Evolutionary conservation across 1,140 invertebrate species (phyloP).

Genomic region (Panagrolaimus sp.): DNA sequence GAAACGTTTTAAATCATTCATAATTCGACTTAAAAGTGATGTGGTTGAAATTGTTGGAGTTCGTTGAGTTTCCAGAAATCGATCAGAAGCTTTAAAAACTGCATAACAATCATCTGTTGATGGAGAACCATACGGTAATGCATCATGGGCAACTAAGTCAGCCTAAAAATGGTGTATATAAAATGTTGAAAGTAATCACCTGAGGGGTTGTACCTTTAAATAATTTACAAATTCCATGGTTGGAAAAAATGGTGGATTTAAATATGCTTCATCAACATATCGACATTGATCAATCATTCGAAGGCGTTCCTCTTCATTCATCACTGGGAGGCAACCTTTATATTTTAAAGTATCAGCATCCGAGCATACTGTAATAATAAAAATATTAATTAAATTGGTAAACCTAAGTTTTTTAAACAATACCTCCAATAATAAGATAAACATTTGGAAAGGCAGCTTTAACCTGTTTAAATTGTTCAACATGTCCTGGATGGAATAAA

Average conservation of each 20-base stretch:
- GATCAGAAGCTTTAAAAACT: slow-evolving; percentile 27
- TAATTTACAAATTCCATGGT: slow-evolving; percentile 29
- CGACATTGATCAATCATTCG: slow-evolving; percentile 26
- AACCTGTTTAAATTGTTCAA: slow-evolving; percentile 89
- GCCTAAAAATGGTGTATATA: slow-evolving; percentile 19
- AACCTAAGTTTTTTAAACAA: neutral
- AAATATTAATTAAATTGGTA: neutral
- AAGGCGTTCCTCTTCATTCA: slow-evolving; percentile 29
- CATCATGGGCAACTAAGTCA: slow-evolving; percentile 35
- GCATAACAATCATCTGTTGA: slow-evolving; percentile 27
- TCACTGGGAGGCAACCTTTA: slow-evolving; percentile 24
- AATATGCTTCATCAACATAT: slow-evolving; percentile 32
- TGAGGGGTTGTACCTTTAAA: slow-evolving; percentile 22
- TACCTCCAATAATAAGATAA: slow-evolving; percentile 91
- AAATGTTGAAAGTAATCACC: slow-evolving; percentile 14
- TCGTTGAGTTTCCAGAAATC: slow-evolving; percentile 33
- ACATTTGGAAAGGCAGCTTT: slow-evolving; percentile 93
- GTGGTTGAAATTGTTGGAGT: slow-evolving; percentile 31
- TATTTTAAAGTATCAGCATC: slow-evolving; percentile 27
- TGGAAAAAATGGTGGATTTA: slow-evolving; percentile 15
- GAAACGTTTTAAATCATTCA: slow-evolving; percentile 22
- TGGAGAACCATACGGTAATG: slow-evolving; percentile 24
- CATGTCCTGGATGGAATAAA: slow-evolving; percentile 76
- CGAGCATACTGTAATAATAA: slow-evolving; percentile 28
- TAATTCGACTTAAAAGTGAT: slow-evolving; percentile 26